Conservation (phyloP, 1,140 invertebrate genomes). For the Brachionus calyciflorus region DNA sequence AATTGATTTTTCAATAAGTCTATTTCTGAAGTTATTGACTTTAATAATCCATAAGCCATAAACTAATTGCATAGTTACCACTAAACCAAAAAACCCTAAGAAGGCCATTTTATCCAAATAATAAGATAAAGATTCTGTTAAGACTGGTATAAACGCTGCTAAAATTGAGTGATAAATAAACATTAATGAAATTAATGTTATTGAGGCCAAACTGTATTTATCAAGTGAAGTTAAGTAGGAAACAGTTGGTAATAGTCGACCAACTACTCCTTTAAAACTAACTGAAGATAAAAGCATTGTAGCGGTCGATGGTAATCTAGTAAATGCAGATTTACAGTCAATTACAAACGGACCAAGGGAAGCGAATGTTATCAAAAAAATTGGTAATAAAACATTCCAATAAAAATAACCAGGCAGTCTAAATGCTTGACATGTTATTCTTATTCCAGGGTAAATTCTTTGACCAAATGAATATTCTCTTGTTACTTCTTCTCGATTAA, state of each 20-base stretch:
- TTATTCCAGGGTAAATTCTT: not conserved
- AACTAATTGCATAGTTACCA: not conserved
- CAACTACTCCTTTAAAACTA: not conserved
- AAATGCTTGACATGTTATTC: conserved; percentile 29
- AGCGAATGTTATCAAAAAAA: conserved; percentile 25
- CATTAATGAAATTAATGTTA: not conserved
- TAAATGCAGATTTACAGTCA: conserved; percentile 18
- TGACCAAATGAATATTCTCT: conserved; percentile 28
- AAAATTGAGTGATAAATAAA: conserved; percentile 42
- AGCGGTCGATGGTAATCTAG: conserved; percentile 38
- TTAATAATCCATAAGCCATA: not conserved
- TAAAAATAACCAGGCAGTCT: conserved; percentile 31
- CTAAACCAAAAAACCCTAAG: not conserved
- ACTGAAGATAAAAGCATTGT: conserved; percentile 38
- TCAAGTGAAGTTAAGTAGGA: conserved; percentile 41
- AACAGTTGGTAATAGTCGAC: conserved; percentile 26
- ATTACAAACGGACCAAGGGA: conserved; percentile 42
- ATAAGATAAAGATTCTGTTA: not conserved
- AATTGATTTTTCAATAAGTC: not conserved
- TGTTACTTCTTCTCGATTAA: not conserved
- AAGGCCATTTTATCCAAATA: conserved; percentile 34
- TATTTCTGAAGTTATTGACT: conserved; percentile 1
- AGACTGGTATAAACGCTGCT: not conserved
- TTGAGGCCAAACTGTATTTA: conserved; percentile 19
- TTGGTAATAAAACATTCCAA: conserved; percentile 40